Evolutionary conservation across 2,888 invertebrate genomes (phyloP).

Genomic region (Nezara viridula): DNA sequence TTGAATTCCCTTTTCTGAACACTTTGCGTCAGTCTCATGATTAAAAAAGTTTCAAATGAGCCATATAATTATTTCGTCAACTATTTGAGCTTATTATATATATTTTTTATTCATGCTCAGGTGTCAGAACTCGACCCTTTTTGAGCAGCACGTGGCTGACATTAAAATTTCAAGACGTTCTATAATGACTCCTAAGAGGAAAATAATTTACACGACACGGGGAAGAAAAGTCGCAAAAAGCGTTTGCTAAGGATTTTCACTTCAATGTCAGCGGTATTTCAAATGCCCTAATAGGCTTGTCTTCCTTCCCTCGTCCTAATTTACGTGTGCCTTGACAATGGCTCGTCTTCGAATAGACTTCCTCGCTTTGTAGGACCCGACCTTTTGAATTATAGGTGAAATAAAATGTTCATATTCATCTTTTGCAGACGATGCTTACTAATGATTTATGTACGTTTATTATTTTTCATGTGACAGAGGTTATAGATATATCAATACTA

Average conservation of each 20-base stretch:
- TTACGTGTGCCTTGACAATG: not conserved
- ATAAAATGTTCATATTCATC: too few relatives aligned
- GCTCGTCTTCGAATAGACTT: not conserved
- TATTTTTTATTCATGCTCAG: not conserved
- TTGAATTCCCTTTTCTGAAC: too few relatives aligned
- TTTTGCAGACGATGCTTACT: too few relatives aligned
- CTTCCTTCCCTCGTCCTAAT: not conserved
- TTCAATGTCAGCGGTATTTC: not conserved
- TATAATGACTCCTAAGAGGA: not conserved
- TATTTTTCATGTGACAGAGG: too few relatives aligned
- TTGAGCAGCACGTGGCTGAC: not conserved
- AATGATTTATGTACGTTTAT: too few relatives aligned
- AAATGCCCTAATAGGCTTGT: not conserved
- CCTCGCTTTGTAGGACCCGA: not conserved
- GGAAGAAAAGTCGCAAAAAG: not conserved
- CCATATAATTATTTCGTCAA: too few relatives aligned
- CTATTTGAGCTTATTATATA: too few relatives aligned
- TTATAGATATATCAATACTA: too few relatives aligned
- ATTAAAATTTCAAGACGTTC: not conserved
- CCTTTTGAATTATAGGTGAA: too few relatives aligned
- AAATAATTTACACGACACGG: slow-evolving; percentile 5
- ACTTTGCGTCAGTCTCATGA: too few relatives aligned
- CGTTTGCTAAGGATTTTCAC: not conserved
- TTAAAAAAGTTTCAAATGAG: too few relatives aligned
- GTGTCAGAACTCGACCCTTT: not conserved